Conservation (phyloP, 2,113 vertebrate genomes). For the Phasianus colchicus region DNA sequence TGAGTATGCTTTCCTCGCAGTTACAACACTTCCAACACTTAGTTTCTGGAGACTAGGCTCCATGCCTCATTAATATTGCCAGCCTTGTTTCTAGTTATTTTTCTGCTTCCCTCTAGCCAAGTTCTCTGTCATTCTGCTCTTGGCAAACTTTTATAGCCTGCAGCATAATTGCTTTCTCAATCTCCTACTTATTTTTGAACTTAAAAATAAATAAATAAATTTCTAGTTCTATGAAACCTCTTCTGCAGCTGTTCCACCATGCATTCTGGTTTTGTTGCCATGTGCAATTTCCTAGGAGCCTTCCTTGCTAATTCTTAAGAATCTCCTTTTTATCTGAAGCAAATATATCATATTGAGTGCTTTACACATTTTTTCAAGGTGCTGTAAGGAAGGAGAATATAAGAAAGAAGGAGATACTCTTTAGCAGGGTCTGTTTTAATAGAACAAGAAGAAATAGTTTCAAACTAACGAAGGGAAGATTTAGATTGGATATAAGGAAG, state of each 20-base stretch:
- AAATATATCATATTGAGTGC: neutral
- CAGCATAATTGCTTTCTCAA: neutral
- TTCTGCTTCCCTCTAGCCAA: neutral
- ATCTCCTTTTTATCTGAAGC: neutral
- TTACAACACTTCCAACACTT: neutral
- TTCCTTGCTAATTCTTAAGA: conserved; percentile 14
- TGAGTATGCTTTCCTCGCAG: neutral
- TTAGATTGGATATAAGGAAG: too few species aligned
- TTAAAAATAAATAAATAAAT: neutral
- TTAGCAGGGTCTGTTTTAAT: too few species aligned
- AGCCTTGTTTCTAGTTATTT: conserved; percentile 53
- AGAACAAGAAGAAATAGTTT: too few species aligned
- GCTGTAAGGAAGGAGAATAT: neutral
- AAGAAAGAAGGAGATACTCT: too few species aligned
- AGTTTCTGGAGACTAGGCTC: neutral
- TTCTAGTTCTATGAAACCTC: neutral
- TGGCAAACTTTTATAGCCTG: conserved; percentile 14
- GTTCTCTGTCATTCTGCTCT: neutral
- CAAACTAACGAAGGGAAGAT: too few species aligned
- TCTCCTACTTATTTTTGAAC: conserved; percentile 15
- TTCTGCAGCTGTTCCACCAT: neutral
- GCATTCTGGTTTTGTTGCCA: neutral
- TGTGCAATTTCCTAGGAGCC: neutral
- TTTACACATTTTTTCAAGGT: neutral
- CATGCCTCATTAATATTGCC: neutral